Percentiles rank a stretch among this genome's conserved stretches.
Conservation (phyloP, 2,113 vertebrate genomes). For the Rhipidura dahli region DNA sequence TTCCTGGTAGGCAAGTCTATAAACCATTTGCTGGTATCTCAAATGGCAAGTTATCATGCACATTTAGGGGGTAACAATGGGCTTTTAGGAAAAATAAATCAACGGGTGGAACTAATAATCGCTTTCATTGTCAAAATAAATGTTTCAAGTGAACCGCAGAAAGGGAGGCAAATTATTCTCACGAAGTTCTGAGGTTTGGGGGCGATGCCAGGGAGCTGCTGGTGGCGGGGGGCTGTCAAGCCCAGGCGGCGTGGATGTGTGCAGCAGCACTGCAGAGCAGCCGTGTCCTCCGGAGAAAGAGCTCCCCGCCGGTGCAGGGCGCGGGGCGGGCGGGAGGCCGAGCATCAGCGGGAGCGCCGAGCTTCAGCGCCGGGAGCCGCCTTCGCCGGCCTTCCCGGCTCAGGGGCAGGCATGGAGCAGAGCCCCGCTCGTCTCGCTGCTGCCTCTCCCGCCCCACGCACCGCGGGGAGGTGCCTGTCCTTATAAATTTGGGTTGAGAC, state of each 20-base stretch:
- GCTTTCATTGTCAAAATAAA: constrained; percentile 16
- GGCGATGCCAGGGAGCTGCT: neutral
- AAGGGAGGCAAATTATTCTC: neutral
- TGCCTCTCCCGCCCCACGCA: neutral
- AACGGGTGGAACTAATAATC: neutral
- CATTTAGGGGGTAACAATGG: constrained; percentile 21
- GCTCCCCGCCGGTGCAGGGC: accelerated
- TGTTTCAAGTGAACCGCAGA: neutral
- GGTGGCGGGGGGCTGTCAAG: neutral
- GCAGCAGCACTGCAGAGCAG: neutral
- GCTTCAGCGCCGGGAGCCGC: neutral
- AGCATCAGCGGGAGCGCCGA: neutral
- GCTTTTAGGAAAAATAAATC: constrained; percentile 48
- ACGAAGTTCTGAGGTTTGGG: neutral
- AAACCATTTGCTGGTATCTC: constrained; percentile 1
- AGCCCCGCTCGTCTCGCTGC: neutral
- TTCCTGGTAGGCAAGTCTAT: neutral
- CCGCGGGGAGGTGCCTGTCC: neutral
- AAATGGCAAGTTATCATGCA: neutral
- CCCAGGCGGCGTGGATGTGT: neutral
- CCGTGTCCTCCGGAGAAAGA: accelerated
- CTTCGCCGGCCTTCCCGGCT: neutral
- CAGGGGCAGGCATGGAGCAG: neutral
- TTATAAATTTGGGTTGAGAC: constrained; percentile 68
- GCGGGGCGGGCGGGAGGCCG: neutral